Base-by-base conservation (phyloP, 2,113 vertebrate genomes). In the Mormyrus iriodes region DNA sequence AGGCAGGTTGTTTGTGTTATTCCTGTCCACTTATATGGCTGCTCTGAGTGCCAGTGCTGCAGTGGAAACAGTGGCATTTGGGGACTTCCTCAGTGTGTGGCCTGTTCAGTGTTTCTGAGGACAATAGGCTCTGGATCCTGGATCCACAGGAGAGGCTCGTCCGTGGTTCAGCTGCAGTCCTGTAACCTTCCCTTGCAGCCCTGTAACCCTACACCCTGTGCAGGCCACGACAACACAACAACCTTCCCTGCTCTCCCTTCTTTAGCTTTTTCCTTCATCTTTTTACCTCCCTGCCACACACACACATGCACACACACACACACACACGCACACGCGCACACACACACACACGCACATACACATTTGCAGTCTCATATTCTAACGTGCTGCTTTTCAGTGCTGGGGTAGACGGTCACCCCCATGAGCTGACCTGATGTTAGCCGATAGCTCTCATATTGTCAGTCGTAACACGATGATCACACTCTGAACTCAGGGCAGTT, bases 201-300 rank as follows among this genome's bases (percentile, higher is more conserved):
- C 84, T 90, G 85, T 91, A 90, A 93, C 83, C 39, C 90, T 76
- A 89, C 89, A 69, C 89, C 65, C 3, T 48, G 83, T 49, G 42
- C 42, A 85, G 79, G 83, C 42, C 89, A 48, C 46, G 52, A 9
- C 5, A 73, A 13, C 76, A 88, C 13, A 89, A 85, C 39, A 48
- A 35, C 24, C 31, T 87, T 9, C 49, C 49, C 12, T 24, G 2
- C 31, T n/a, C 58, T 86, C 46, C 35, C 24, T 46, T 31, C 48
- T n/a, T 21, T 89, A 31, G 27, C 83, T 44, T 58, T 49, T 19
- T 8, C 55, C 69, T 58, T 65, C 21, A 0, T 82, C 51, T 58
- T 39, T 39, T 83, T 19, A 15, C 51, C 8, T 27, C 15, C 19
- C 82, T 44, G 48, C 21, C 42, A 46, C 42, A n/a, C 10, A 31